Conservation (phyloP, 2,888 invertebrate species). For the Amphipyra tragopoginis region DNA sequence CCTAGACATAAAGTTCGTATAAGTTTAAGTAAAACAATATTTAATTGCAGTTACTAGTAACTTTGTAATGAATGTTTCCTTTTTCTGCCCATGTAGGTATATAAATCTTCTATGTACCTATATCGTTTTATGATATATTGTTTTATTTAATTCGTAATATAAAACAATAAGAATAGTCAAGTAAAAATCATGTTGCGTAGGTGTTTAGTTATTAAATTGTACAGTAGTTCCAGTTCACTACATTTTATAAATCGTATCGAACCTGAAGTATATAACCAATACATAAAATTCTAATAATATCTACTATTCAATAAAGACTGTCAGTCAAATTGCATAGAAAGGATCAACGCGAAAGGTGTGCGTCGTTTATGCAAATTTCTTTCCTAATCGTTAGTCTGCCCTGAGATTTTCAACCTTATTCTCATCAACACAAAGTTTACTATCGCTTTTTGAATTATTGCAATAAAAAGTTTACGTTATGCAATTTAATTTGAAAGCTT, state of each 20-base stretch:
- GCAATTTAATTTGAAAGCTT: conserved; percentile 67
- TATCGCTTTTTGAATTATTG: conserved; percentile 3
- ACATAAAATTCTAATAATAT: conserved; percentile 60
- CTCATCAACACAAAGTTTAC: conserved; percentile 42
- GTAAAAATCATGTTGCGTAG: no score
- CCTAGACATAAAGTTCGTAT: no score
- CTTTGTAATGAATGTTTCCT: no score
- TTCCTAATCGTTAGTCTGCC: conserved; percentile 54
- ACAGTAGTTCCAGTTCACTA: no score
- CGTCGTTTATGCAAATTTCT: conserved; percentile 86
- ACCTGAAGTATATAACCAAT: conserved; percentile 46
- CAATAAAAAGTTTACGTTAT: conserved; percentile 75
- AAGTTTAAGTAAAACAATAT: no score
- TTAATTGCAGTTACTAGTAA: no score
- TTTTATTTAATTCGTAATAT: no score
- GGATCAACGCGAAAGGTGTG: conserved; percentile 87
- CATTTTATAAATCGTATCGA: conserved; percentile 13
- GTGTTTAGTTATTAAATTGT: no score
- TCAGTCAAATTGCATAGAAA: conserved; percentile 87
- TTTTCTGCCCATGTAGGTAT: no score
- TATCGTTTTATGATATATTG: no score
- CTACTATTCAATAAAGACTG: conserved; percentile 73
- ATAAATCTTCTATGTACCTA: no score
- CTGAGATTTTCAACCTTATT: conserved; percentile 61
- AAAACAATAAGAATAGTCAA: no score